Evolutionary conservation across 2,888 invertebrate species (phyloP), one percentile per base, ranked within the genome.

Genomic region (Spilosoma lubricipeda): DNA sequence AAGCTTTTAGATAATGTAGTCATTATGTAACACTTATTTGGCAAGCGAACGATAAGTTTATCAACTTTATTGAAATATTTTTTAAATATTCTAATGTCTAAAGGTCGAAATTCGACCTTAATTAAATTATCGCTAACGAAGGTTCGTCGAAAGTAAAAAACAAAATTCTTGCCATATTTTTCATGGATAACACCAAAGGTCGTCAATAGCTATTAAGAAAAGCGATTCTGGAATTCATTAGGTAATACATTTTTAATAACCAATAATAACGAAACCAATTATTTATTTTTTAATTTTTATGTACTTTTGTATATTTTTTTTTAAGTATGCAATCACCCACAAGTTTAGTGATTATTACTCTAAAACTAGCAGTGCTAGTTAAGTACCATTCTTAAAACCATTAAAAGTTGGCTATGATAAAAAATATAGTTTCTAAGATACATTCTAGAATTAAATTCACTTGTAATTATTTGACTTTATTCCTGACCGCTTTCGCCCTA

Each of bases 111-210:
- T 27, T 59, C n/a, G n/a, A 56, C n/a, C 27, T 27, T 59, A 59
- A 59, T 59, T 59, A 59, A 59, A 27, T 59, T 27, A 59, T 56
- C 52, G 52, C 52, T 56, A 56, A 56, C 9, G 52, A 56, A 23
- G 52, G n/a, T 56, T 56, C n/a, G 52, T 56, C 52, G 52, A 56
- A 56, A n/a, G n/a, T 56, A 56, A 56, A 52, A 48, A 56, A n/a
- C 23, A n/a, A n/a, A 56, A 56, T 56, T 56, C n/a, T 56, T 23
- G 52, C n/a, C 23, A 52, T 23, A 56, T 56, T 56, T 52, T 56
- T 56, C n/a, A 23, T 56, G 23, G 52, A 52, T 52, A 48, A 48
- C 48, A 48, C 48, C 5, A 52, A 52, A 23, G 52, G 52, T 52
- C 52, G 20, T 23, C 52, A n/a, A n/a, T 56, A 56, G 56, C 56